These are phyloP conservation scores for Numida meleagris DNA, from an alignment of 2,113 vertebrate genomes.

Conservation along the genomic window DNA sequence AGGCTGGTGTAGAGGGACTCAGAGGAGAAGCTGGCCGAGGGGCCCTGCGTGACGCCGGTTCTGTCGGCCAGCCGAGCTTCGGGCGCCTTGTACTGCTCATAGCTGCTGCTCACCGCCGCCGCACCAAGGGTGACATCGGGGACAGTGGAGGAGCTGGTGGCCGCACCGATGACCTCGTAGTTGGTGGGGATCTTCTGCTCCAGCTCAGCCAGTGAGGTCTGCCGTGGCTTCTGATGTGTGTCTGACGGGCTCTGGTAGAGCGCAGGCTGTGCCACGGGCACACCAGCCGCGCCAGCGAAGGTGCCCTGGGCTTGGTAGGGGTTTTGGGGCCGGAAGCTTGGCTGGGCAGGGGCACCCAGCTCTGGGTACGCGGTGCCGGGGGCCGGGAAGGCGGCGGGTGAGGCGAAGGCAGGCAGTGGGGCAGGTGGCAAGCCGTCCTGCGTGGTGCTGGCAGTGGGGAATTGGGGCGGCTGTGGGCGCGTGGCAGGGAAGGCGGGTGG, in stretches of 20 bases:
- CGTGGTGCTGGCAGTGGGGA: conserved; percentile 83
- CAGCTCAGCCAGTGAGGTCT: conserved; percentile 93
- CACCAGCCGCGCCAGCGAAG: conserved; percentile 78
- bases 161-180: conserved; percentile 91
- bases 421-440: conserved; percentile 88
- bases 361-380: conserved; percentile 86
- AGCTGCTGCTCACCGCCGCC: conserved; percentile 73
- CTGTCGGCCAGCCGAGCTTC: conserved; percentile 84
- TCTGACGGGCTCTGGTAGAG: conserved; percentile 85
- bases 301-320: conserved; percentile 84
- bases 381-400: conserved; percentile 83
- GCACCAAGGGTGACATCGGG: conserved; percentile 83
- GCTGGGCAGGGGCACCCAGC: conserved; percentile 81
- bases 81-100: conserved; percentile 85
- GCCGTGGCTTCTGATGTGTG: conserved; percentile 89
- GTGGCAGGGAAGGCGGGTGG: conserved; percentile 84
- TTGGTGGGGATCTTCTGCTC: conserved; percentile 97
- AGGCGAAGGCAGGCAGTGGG: conserved; percentile 82
- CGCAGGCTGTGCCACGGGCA: conserved; percentile 80
- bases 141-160: conserved; percentile 84
- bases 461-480: conserved; percentile 89
- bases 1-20: conserved; percentile 93
- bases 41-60: conserved; percentile 79
- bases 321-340: conserved; percentile 84
- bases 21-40: conserved; percentile 84